Percentiles rank a stretch among this genome's conserved stretches.
phyloP scores from a whole-genome alignment of 2,888 invertebrate genomes.

The Gastrophysa polygoni region DNA sequence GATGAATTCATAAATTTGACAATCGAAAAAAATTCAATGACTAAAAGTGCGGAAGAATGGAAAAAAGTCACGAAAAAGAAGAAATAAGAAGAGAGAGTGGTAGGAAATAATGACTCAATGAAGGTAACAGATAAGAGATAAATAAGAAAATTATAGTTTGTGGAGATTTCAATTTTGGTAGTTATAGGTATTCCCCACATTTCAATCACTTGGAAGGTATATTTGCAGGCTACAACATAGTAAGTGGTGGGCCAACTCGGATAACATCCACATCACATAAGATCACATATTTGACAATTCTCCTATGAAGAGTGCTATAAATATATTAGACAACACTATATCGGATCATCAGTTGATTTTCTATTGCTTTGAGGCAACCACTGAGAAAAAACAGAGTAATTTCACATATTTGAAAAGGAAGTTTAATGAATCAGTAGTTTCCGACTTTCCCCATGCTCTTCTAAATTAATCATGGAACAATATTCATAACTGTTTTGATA shows the following conservation, averaged over 20 bases:
- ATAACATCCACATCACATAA: background rate
- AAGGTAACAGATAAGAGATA: too few relatives aligned
- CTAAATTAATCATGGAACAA: background rate
- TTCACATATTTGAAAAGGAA: background rate
- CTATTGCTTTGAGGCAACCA: background rate
- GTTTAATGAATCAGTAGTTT: background rate
- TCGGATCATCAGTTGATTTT: background rate
- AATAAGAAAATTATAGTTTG: background rate
- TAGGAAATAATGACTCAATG: too few relatives aligned
- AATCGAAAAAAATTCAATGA: too few relatives aligned
- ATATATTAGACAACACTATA: background rate
- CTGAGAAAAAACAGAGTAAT: background rate
- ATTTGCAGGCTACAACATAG: background rate
- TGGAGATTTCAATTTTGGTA: background rate
- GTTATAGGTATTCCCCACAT: background rate
- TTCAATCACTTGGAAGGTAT: background rate
- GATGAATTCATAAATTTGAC: too few relatives aligned
- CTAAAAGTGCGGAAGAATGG: too few relatives aligned
- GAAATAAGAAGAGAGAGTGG: too few relatives aligned
- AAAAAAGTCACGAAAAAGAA: too few relatives aligned
- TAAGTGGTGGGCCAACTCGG: background rate
- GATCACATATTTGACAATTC: constrained; percentile 1
- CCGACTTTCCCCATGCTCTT: background rate
- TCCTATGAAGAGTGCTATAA: background rate
- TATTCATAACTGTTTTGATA: background rate